phyloP scores from a whole-genome alignment of 2,888 invertebrate genomes.

The Entomobrya proxima region DNA sequence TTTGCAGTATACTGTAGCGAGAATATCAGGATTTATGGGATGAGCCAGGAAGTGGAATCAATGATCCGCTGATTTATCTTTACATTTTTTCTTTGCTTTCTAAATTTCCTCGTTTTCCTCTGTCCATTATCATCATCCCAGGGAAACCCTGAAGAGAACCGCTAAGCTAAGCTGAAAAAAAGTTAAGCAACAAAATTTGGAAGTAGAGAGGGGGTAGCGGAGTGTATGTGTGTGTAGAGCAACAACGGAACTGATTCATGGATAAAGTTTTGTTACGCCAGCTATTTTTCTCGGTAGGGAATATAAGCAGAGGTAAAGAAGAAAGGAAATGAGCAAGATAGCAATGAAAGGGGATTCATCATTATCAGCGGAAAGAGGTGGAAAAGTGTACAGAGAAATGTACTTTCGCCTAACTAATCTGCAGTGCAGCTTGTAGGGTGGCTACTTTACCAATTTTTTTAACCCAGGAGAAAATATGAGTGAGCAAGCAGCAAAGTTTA shows the following conservation, averaged over 20 bases:
- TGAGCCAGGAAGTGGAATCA: slow-evolving; percentile 61
- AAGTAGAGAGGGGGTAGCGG: neutral
- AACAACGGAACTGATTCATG: slow-evolving; percentile 58
- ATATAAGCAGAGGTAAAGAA: neutral
- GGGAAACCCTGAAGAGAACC: neutral
- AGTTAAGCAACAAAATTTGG: neutral
- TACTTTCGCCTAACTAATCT: neutral
- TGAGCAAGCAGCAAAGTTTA: neutral
- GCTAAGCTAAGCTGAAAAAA: neutral
- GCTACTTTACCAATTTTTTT: slow-evolving; percentile 14
- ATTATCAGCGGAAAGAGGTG: slow-evolving; percentile 51
- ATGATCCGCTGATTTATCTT: slow-evolving; percentile 64
- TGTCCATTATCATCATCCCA: slow-evolving; percentile 19
- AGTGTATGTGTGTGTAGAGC: neutral
- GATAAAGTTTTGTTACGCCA: slow-evolving; percentile 59
- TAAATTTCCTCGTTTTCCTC: slow-evolving; percentile 11
- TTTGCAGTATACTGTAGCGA: slow-evolving; percentile 4
- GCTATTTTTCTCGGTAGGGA: slow-evolving; percentile 6
- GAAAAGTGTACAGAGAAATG: slow-evolving; percentile 20
- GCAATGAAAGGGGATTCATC: slow-evolving; percentile 48
- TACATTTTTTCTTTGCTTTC: slow-evolving; percentile 41
- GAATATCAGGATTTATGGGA: slow-evolving; percentile 58
- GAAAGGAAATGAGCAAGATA: slow-evolving; percentile 40
- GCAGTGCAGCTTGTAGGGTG: neutral
- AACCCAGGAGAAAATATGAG: neutral